phyloP scores from a whole-genome alignment of 2,888 invertebrate species.

The Pyrochroa serraticornis region DNA sequence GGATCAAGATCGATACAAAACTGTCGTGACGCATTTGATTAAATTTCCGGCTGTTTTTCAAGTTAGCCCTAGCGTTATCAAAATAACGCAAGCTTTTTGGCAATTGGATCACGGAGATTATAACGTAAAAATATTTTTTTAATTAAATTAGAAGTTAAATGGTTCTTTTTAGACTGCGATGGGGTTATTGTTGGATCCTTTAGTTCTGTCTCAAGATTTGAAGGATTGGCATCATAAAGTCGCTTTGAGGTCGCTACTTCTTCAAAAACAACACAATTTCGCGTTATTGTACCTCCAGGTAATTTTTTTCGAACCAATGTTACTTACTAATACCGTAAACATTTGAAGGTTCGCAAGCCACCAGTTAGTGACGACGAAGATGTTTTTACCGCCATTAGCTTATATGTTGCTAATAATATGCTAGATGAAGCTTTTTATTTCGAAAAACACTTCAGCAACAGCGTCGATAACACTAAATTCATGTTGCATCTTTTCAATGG shows the following conservation, averaged over 20 bases:
- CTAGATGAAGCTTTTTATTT: slow-evolving; percentile 71
- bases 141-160: slow-evolving; percentile 6
- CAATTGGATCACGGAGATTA: slow-evolving; percentile 86
- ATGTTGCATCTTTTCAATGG: slow-evolving; percentile 69
- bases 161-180: slow-evolving; percentile 64
- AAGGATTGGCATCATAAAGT: slow-evolving; percentile 76
- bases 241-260: slow-evolving; percentile 69
- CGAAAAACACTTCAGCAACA: slow-evolving; percentile 63
- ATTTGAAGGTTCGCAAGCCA: slow-evolving; percentile 55
- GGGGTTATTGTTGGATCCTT: slow-evolving; percentile 67
- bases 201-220: slow-evolving; percentile 63
- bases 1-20: slow-evolving; percentile 65
- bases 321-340: slow-evolving; percentile 8
- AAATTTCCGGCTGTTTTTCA: slow-evolving; percentile 83
- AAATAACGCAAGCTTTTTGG: slow-evolving; percentile 88
- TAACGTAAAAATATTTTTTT: slow-evolving; percentile 61
- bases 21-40: slow-evolving; percentile 73
- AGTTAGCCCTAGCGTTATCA: slow-evolving; percentile 74
- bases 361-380: slow-evolving; percentile 52
- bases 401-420: slow-evolving; percentile 69
- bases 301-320: slow-evolving; percentile 59
- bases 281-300: slow-evolving; percentile 75
- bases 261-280: slow-evolving; percentile 71
- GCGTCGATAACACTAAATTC: slow-evolving; percentile 59
- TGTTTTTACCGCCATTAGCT: slow-evolving; percentile 64